Percentiles rank a stretch among this genome's conserved stretches.
Conservation (phyloP, 2,888 invertebrate species). For the Anarsia innoxiella region DNA sequence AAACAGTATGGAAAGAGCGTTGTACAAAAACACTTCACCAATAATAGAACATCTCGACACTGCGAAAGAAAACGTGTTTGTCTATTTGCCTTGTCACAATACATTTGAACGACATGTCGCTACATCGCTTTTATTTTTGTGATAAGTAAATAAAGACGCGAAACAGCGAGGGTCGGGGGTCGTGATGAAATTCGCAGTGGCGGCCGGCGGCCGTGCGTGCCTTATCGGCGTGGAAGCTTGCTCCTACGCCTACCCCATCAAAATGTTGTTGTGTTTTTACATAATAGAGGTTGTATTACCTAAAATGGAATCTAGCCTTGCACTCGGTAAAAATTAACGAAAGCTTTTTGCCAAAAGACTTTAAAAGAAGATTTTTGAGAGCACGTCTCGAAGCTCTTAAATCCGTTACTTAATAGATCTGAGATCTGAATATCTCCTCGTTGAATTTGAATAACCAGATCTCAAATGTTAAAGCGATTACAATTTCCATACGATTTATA, state of each 20-base stretch:
- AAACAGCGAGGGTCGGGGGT: conserved; percentile 40
- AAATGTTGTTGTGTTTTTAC: too few species aligned
- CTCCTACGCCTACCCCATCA: conserved; percentile 28
- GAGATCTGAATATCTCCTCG: conserved; percentile 7
- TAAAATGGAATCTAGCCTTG: too few species aligned
- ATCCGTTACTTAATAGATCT: too few species aligned
- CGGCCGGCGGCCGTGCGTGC: conserved; percentile 55
- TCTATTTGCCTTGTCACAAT: conserved; percentile 8
- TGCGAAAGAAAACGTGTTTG: background rate
- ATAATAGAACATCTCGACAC: conserved; percentile 1
- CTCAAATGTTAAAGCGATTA: conserved; percentile 31
- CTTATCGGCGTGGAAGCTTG: conserved; percentile 52
- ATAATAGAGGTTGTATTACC: too few species aligned
- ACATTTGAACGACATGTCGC: conserved; percentile 14
- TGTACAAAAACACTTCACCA: background rate
- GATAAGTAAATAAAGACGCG: conserved; percentile 43
- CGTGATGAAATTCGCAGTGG: conserved; percentile 52
- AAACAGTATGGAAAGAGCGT: too few species aligned
- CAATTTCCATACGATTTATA: conserved; percentile 24
- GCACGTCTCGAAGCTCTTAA: too few species aligned
- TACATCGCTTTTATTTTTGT: conserved; percentile 32
- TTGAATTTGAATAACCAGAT: conserved; percentile 25
- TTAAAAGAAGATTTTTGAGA: too few species aligned
- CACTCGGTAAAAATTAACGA: too few species aligned
- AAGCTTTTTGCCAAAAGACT: too few species aligned